Evolutionary conservation across 2,113 vertebrate species (phyloP), one percentile per base, ranked within the genome.

Genomic region (Ailurus styani): DNA sequence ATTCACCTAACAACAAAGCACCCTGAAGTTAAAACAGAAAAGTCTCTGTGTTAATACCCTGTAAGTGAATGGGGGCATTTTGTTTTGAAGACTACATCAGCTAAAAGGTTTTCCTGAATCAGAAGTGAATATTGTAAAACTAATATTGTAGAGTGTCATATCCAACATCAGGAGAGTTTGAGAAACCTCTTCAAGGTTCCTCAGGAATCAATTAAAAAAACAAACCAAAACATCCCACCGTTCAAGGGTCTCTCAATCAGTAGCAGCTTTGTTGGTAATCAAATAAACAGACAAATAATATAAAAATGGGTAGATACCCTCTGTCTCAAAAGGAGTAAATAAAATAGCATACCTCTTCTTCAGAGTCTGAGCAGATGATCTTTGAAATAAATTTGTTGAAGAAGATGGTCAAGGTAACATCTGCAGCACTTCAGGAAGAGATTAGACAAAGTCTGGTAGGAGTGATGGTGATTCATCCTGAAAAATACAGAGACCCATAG

Each of bases 331-430:
- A 81, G 25, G n/a, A 78, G 34, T 37, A 94, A 88, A 42, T 14
- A 55, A 13, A 60, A 42, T n/a, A 54, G 23, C 31, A 87, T 60
- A 87, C 21, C 37, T 64, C 52, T 87, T 64, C 42, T 66, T 83
- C 62, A 57, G 13, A 50, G 1, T n/a, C 9, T 81, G 50, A 73
- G 64, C n/a, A 50, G 50, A 62, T 96, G 55, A 27, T 92, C 68
- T 93, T 86, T 83, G 57, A 94, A 90, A 86, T 78, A 95, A 94
- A 78, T 34, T 94, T 93, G 45, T 68, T 91, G 31, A 87, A 93
- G 40, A 96, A 93, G 57, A 90, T 87, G 14, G 7, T 90, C 66
- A 87, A 83, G 66, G 54, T 90, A 96, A 66, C 75, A 87, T 90
- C 42, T 75, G 54, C 31, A 75, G 31, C 78, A 87, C 25, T 93